Conservation (phyloP, 2,797 vertebrate genomes). For the Threskiornis aethiopicus region DNA sequence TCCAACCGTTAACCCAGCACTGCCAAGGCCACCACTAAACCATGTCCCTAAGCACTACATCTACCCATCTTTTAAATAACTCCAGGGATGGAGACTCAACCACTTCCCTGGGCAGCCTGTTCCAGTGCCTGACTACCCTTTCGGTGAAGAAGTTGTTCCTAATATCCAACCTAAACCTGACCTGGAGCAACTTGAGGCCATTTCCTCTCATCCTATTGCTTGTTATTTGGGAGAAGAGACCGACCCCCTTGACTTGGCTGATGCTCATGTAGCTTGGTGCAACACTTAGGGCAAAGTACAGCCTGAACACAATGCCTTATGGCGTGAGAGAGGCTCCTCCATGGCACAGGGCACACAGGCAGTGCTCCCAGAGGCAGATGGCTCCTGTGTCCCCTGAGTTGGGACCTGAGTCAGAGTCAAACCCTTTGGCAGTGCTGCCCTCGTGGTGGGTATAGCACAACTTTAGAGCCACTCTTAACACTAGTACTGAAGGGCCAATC, state of each 20-base stretch:
- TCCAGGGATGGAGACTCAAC: no score
- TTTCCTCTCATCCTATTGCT: no score
- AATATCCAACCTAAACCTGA: no score
- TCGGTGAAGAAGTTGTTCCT: no score
- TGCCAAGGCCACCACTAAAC: no score
- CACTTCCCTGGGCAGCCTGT: no score
- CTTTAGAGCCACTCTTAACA: not conserved
- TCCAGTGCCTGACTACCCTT: no score
- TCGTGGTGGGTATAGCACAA: rapidly evolving
- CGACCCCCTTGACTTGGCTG: not conserved
- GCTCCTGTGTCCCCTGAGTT: not conserved
- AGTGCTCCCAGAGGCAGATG: not conserved
- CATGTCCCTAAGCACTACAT: no score
- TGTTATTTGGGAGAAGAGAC: no score
- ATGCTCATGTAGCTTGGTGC: not conserved
- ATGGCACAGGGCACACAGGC: not conserved
- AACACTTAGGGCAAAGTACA: not conserved
- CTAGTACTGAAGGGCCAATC: not conserved
- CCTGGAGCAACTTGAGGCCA: no score
- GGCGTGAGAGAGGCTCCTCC: rapidly evolving
- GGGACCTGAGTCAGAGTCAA: not conserved
- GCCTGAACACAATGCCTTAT: rapidly evolving
- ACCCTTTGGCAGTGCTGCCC: rapidly evolving
- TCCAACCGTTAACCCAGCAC: no score
- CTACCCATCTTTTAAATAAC: no score